Conservation (phyloP, 2,888 invertebrate genomes). For the Herminia tarsipennalis region DNA sequence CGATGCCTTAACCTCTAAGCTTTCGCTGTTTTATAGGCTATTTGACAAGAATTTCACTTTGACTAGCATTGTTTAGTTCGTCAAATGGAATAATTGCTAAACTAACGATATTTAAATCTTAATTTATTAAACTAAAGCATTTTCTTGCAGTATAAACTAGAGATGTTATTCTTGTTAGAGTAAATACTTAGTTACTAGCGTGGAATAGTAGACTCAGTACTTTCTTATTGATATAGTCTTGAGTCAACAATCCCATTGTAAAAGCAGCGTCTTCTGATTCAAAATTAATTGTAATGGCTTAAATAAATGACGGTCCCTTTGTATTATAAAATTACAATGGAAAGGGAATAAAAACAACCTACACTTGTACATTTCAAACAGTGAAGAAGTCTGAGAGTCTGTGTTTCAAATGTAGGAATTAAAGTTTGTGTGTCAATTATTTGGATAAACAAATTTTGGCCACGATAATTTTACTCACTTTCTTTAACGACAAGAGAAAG, state of each 20-base stretch:
- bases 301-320: neutral
- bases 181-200: constrained; percentile 16
- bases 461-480: too few relatives aligned
- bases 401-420: too few relatives aligned
- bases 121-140: neutral
- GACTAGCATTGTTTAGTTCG: neutral
- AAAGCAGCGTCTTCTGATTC: neutral
- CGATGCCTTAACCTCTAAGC: too few relatives aligned
- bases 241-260: neutral
- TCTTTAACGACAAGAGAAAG: too few relatives aligned
- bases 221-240: constrained; percentile 16
- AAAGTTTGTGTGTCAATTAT: too few relatives aligned
- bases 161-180: constrained; percentile 18
- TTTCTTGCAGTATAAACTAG: neutral
- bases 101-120: neutral
- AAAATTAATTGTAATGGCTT: neutral
- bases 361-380: neutral
- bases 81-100: neutral
- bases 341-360: neutral
- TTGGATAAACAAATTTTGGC: too few relatives aligned
- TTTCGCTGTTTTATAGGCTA: too few relatives aligned
- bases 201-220: constrained; percentile 6
- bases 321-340: neutral
- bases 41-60: too few relatives aligned
- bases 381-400: too few relatives aligned